phyloP scores from a whole-genome alignment of 2,797 vertebrate species.

The Paramormyrops hopkinsi region DNA sequence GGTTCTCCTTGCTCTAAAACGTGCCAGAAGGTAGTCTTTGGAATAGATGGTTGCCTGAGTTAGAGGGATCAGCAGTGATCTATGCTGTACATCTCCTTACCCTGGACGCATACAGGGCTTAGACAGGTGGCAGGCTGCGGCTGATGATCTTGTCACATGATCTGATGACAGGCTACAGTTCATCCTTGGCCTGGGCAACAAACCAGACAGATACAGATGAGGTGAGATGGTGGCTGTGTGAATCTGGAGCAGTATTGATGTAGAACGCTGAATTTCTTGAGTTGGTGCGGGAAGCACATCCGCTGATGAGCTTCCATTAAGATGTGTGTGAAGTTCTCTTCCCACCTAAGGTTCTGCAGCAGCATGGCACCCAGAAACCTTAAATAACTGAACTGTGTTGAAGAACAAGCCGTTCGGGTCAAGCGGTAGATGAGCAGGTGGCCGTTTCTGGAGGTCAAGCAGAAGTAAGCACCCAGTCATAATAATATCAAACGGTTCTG shows the following conservation, averaged over 20 bases:
- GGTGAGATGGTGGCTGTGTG: neutral
- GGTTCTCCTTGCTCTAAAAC: neutral
- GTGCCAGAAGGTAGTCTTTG: neutral
- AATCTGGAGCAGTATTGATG: neutral
- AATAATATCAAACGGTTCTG: neutral
- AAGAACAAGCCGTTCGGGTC: neutral
- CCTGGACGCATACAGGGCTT: neutral
- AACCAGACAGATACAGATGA: neutral
- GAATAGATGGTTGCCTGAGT: neutral
- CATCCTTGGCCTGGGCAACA: neutral
- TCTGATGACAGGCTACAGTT: neutral
- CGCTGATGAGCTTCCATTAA: neutral
- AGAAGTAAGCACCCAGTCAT: neutral
- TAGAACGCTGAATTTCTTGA: neutral
- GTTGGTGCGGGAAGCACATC: neutral
- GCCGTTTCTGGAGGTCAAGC: neutral
- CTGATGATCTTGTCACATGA: neutral
- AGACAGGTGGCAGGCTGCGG: neutral
- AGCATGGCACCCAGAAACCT: neutral
- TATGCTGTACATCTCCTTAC: neutral
- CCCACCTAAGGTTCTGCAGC: neutral
- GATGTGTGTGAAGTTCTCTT: neutral
- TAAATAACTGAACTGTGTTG: neutral
- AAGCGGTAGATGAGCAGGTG: neutral
- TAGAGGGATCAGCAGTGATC: neutral